Percentiles rank a stretch among this genome's conserved stretches.
Evolutionary conservation across 2,888 invertebrate genomes (phyloP).

Genomic region (Notodonta dromedarius): DNA sequence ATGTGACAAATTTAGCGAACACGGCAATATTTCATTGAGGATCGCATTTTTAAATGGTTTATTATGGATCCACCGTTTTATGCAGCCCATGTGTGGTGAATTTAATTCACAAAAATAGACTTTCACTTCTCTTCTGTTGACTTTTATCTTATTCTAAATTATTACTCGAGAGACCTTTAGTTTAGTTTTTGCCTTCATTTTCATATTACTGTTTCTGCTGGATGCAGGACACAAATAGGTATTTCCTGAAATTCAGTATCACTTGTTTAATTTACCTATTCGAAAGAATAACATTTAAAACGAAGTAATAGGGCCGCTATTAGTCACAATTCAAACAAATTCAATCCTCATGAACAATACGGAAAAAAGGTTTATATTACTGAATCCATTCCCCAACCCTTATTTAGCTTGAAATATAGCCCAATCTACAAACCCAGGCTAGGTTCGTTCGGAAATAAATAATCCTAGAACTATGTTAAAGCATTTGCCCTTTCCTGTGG

Average conservation of each 20-base stretch:
- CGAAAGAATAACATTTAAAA: too few species aligned
- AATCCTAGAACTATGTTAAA: conserved; percentile 20
- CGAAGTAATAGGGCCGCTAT: too few species aligned
- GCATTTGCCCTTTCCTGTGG: conserved; percentile 28
- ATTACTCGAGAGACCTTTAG: too few species aligned
- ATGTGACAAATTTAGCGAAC: conserved; percentile 31
- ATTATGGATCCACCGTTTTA: not conserved
- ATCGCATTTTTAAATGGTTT: conserved; percentile 21
- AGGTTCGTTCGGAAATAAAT: conserved; percentile 22
- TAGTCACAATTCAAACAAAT: not conserved
- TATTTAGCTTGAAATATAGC: conserved; percentile 4
- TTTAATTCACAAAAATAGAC: not conserved
- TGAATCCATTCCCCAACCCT: not conserved
- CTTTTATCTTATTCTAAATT: too few species aligned
- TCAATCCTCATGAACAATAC: not conserved
- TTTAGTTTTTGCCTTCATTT: too few species aligned
- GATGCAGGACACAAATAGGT: too few species aligned
- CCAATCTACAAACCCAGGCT: conserved; percentile 8
- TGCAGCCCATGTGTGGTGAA: not conserved
- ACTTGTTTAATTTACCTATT: too few species aligned
- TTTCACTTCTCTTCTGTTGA: too few species aligned
- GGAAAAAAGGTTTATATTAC: not conserved
- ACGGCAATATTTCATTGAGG: conserved; percentile 17
- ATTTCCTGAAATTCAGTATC: too few species aligned
- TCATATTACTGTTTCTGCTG: too few species aligned